These are phyloP conservation scores for Brachylomia viminalis DNA, from an alignment of 2,888 invertebrate species.

Conservation along the genomic window DNA sequence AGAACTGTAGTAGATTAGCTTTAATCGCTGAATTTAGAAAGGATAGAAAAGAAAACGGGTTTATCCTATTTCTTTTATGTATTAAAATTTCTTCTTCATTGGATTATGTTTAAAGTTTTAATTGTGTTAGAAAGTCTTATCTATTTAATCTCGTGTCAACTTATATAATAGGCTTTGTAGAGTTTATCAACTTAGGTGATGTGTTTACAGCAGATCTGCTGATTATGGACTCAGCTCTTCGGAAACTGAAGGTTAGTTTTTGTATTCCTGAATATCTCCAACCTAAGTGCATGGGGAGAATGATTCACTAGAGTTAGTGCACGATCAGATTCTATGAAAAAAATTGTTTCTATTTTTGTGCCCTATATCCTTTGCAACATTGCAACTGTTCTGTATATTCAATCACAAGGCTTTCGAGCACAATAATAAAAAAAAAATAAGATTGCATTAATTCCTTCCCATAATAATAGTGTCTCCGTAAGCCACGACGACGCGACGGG, in stretches of 20 bases:
- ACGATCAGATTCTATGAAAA: background rate
- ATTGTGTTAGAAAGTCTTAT: slow-evolving; percentile 3
- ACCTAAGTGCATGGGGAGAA: background rate
- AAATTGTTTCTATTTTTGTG: background rate
- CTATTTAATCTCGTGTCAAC: background rate
- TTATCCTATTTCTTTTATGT: background rate
- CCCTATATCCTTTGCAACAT: background rate
- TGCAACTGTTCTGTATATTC: background rate
- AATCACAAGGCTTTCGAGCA: too few species aligned
- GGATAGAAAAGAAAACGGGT: background rate
- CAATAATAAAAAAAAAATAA: too few species aligned
- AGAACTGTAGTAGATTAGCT: background rate
- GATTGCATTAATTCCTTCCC: too few species aligned
- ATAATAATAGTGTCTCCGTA: too few species aligned
- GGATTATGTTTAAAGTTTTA: slow-evolving; percentile 15
- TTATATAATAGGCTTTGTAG: background rate
- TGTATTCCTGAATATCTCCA: background rate
- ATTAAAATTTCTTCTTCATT: slow-evolving; percentile 5
- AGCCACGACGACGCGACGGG: too few species aligned
- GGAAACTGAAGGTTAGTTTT: background rate
- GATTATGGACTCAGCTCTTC: background rate
- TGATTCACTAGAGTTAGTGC: too few species aligned
- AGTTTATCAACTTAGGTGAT: too few species aligned
- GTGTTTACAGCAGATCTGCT: background rate
- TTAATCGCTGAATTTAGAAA: background rate